phyloP scores from a whole-genome alignment of 2,797 vertebrate species.

The Platalea minor region DNA sequence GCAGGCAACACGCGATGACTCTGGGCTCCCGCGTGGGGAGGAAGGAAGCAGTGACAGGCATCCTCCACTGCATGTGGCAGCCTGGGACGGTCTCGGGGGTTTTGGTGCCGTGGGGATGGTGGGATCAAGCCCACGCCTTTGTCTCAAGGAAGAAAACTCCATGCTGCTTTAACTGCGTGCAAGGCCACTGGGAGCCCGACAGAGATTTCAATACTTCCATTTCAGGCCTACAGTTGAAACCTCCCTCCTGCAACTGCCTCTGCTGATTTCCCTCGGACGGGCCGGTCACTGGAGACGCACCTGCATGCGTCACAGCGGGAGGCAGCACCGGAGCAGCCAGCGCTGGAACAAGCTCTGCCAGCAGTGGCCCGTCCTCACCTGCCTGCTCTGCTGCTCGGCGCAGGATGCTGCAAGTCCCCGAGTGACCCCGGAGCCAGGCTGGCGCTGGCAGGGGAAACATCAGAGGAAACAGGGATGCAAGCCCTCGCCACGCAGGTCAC shows the following conservation, averaged over 20 bases:
- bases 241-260: neutral
- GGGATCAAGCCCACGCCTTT: neutral
- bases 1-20: neutral
- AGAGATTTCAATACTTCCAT: neutral
- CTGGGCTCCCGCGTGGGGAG: neutral
- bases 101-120: neutral
- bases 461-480: neutral
- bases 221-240: neutral
- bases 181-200: neutral
- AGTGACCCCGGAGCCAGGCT: neutral
- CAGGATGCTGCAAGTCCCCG: neutral
- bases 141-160: neutral
- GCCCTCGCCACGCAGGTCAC: neutral
- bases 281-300: neutral
- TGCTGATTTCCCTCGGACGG: neutral
- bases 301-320: neutral
- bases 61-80: neutral
- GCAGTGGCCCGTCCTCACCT: neutral
- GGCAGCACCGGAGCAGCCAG: neutral
- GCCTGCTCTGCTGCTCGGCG: neutral
- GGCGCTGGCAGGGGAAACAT: neutral
- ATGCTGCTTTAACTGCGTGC: fast-evolving
- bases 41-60: neutral
- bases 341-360: neutral
- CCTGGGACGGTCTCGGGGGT: neutral